A percentile compares a stretch with the other conserved stretches of the same genome.
Evolutionary conservation across 2,113 vertebrate genomes (phyloP).

Genomic region (Alaudala cheleensis): DNA sequence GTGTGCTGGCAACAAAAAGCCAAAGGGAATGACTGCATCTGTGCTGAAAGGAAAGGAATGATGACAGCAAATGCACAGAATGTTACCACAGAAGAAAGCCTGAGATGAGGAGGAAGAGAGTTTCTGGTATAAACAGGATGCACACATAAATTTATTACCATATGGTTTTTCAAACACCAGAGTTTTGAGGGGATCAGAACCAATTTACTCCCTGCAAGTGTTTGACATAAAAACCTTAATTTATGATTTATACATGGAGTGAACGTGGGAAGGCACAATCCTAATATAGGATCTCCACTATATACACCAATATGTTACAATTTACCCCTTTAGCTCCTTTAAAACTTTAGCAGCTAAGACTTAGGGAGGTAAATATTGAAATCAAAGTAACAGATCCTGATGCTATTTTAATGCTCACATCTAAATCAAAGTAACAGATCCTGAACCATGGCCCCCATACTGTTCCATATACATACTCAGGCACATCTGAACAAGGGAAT

Average conservation of each 20-base stretch:
- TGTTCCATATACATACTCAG: background rate
- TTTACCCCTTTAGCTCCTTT: background rate
- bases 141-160: fast-evolving
- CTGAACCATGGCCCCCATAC: background rate
- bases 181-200: background rate
- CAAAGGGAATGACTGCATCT: background rate
- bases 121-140: background rate
- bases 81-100: background rate
- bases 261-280: background rate
- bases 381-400: background rate
- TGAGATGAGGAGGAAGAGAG: background rate
- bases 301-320: background rate
- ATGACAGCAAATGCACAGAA: background rate
- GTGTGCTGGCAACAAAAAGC: background rate
- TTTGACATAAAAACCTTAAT: background rate
- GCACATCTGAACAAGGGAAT: background rate
- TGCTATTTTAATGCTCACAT: no score
- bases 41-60: background rate
- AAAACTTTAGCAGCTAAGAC: background rate
- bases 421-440: background rate
- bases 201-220: background rate
- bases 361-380: background rate
- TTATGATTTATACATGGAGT: background rate
- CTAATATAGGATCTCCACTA: background rate
- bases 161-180: background rate